Percentiles rank a stretch among this genome's conserved stretches.
Evolutionary conservation across 2,113 vertebrate genomes (phyloP).

Genomic region (Chionodraco myersi): DNA sequence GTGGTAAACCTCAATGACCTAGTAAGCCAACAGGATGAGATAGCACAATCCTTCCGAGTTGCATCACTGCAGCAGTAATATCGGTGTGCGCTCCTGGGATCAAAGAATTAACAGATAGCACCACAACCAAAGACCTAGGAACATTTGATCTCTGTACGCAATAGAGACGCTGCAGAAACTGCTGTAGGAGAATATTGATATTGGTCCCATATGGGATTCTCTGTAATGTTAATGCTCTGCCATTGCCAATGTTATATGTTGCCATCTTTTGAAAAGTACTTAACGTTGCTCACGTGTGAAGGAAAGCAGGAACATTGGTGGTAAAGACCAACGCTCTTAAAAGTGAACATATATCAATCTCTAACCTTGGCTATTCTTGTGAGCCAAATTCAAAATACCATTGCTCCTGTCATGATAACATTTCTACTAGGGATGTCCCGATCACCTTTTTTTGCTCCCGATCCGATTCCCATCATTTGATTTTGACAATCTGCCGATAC

Average conservation of each 20-base stretch:
- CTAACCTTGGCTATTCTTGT: background rate
- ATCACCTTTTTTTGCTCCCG: no score
- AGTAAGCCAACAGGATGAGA: constrained; percentile 12
- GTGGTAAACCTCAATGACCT: constrained; percentile 18
- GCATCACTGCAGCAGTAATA: constrained; percentile 4
- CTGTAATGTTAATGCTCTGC: background rate
- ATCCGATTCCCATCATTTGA: no score
- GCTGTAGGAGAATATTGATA: background rate
- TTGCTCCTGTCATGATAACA: background rate
- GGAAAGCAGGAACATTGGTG: background rate
- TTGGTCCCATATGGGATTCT: background rate
- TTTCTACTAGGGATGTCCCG: background rate
- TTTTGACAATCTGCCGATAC: no score
- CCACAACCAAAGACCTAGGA: background rate
- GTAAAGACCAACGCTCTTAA: background rate
- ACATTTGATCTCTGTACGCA: constrained; percentile 15
- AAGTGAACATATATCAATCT: background rate
- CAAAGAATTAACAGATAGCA: constrained; percentile 17
- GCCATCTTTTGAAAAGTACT: background rate
- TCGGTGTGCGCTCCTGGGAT: constrained; percentile 25
- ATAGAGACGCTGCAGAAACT: background rate
- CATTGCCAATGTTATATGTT: background rate
- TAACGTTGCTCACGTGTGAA: background rate
- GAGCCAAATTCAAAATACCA: background rate
- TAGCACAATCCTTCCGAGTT: constrained; percentile 11